Evolutionary conservation across 2,797 vertebrate species (phyloP), one percentile per base, ranked within the genome.

Genomic region (Okamejei kenojei): DNA sequence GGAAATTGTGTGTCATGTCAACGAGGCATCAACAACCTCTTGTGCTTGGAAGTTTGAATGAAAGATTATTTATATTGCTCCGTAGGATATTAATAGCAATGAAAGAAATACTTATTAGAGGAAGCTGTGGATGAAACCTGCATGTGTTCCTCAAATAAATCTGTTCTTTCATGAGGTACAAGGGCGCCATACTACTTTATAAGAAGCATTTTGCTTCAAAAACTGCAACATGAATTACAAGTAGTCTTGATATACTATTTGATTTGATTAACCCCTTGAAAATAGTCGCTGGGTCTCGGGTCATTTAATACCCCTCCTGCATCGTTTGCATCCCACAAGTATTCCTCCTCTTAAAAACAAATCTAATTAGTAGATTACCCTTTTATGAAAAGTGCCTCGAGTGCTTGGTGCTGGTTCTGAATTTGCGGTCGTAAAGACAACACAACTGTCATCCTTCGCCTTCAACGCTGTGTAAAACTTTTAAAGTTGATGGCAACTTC

Each of bases 231-330:
- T 11, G 54, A 84, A 54, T 84, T 84, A 29, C 10, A 26, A 29
- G 58, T 61, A 29, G 38, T n/a, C 29, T n/a, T 61, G 29, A 63
- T 13, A n/a, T 6, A 63, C 26, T 63, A 13, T 5, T n/a, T 86
- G 82, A 61, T 84, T 86, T 86, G 82, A 54, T 84, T 84, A 84
- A 84, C 23, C 23, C 23, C 81, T 84, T 84, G 81, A 15, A 65
- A 68, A 65, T 68, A 32, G n/a, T 68, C 84, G 0, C n/a, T 19
- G 65, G 61, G 35, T 32, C 29, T 88, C n/a, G 32, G n/a, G 84
- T 68, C 84, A 88, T 88, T 21, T 88, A 68, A 88, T 65, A 65
- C n/a, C 35, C 7, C 13, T 35, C 58, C 54, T 65, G n/a, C 17
- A 8, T 68, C 9, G 1, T 65, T 88, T 65, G n/a, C n/a, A 19